A percentile compares a stretch with the other conserved stretches of the same genome.
These are phyloP conservation scores for Garra rufa DNA, from an alignment of 2,113 vertebrate species.

Conservation along the genomic window DNA sequence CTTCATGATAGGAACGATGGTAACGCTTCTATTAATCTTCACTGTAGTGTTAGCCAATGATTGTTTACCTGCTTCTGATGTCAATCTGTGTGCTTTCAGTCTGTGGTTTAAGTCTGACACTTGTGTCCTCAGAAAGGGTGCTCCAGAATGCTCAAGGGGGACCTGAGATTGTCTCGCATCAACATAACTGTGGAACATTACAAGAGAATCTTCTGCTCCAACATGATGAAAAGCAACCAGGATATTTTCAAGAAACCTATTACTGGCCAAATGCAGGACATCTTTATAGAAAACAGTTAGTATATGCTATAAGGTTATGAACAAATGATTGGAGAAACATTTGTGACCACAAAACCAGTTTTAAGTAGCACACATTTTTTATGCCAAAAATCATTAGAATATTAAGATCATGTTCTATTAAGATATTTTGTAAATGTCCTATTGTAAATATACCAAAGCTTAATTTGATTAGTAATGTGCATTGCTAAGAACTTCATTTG, in stretches of 20 bases:
- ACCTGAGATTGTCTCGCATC: slow-evolving; percentile 66
- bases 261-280: slow-evolving; percentile 70
- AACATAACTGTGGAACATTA: slow-evolving; percentile 78
- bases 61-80: no score
- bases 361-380: no score
- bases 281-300: slow-evolving; percentile 86
- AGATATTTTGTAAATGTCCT: no score
- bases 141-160: slow-evolving; percentile 75
- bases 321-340: background rate
- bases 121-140: slow-evolving; percentile 73
- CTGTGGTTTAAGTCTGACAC: background rate
- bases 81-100: background rate
- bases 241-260: slow-evolving; percentile 69
- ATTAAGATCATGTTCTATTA: no score
- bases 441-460: no score
- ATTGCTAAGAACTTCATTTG: no score
- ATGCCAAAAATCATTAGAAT: no score
- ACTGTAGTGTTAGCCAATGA: background rate
- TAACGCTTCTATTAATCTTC: slow-evolving; percentile 57
- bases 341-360: no score
- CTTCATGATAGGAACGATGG: slow-evolving; percentile 83
- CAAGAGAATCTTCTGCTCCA: slow-evolving; percentile 82
- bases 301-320: background rate
- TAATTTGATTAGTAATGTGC: no score
- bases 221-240: slow-evolving; percentile 85